Base-by-base conservation (phyloP, 2,888 invertebrate species). In the Ephialtes manifestator region DNA sequence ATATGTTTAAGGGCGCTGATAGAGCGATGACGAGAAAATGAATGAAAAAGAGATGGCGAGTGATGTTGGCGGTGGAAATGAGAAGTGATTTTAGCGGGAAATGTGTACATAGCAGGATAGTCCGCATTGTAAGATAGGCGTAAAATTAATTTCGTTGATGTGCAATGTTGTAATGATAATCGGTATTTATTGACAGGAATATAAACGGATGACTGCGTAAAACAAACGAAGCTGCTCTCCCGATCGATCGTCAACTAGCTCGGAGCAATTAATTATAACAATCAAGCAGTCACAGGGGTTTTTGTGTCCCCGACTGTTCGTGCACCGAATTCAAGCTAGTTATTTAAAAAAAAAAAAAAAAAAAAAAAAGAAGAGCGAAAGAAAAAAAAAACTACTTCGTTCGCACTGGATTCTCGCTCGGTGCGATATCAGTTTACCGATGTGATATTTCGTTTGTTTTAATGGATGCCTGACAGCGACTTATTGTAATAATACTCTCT, bases 81-180 rank as follows among this genome's bases (percentile, higher is more conserved):
- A 87, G 83, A 85, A 87, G 82, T 74, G 67, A 77, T 87, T 86
- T 86, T 90, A 86, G 70, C 18, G 60, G 55, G 46, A 65, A 13
- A 63, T 70, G 80, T 87, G 86, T 87, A 87, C 35, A 87, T 87
- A 86, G 81, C 80, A 81, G 85, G 72, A 81, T 86, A 55, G 15
- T 58, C 83, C 74, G 87, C 87, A 84, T 84, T 89, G 89, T 89
- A 88, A 89, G 87, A 88, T 89, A 89, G 84, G 76, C 87, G 85
- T 86, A 85, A 81, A 81, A 65, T 86, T 72, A 78, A 76, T 88
- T 88, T 87, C 81, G 80, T 87, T 84, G 70, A 85, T 87, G 86
- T 87, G 87, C 87, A 86, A 88, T 89, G 86, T 88, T 90, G 87
- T 89, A 89, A 89, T 89, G 86, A 86, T 88, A 80, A 83, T 81